Evolutionary conservation across 2,888 invertebrate genomes (phyloP), one percentile per base, ranked within the genome.

Genomic region (Gastrophysa polygoni): DNA sequence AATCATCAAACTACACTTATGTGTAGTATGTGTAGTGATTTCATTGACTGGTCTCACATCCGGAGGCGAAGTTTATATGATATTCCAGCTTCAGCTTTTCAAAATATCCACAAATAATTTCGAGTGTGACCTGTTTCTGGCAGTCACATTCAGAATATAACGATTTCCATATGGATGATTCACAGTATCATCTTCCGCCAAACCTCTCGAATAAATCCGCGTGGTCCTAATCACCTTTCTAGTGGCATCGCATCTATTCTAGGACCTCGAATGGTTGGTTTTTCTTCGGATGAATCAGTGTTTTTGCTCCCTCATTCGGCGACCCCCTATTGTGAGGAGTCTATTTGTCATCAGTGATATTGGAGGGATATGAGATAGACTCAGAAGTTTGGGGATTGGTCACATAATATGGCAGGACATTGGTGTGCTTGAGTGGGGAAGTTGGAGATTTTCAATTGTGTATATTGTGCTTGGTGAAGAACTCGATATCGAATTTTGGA

Each of bases 241-340:
- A 49, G 48, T 38, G 57, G 57, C 43, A 38, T 28, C 32, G 28
- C 28, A 34, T 57, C 56, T 57, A 57, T 57, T 57, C 47, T 1
- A 17, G 28, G 38, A 49, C 11, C 16, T 11, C 38, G 38, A 24
- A 24, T 20, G 43, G 54, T 11, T 43, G 24, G 54, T 54, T 54
- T 54, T 54, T 54, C 43, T 43, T 43, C 43, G 18, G 44, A 16
- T 54, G 54, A 54, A 43, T 54, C 54, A 54, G 43, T 54, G 54
- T 54, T 54, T 54, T 43, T 54, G 54, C 43, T 44, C 38, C 38
- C 38, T 14, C 14, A 38, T 38, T 11, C 38, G 2, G n/a, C 4
- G 14, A 3, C 14, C 38, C 38, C 38, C 14, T 6, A 14, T 24
- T n/a, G n/a, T n/a, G n/a, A n/a, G n/a, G n/a, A n/a, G n/a, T 32